Base-by-base conservation (phyloP, 2,888 invertebrate species). In the Drosophila infuscata region DNA sequence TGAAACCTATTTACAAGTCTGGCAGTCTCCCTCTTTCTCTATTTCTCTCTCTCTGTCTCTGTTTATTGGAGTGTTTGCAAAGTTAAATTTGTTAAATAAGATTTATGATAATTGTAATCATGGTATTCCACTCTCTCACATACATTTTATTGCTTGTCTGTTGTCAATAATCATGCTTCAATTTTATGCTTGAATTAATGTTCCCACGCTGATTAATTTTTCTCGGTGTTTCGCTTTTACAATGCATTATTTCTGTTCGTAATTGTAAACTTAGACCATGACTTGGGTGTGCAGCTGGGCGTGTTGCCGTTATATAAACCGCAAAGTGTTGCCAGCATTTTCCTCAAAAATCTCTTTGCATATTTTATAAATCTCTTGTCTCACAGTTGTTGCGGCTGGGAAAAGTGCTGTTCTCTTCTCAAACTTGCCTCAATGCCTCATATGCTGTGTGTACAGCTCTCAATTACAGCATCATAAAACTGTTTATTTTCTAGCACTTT, bases 191-290 rank as follows among this genome's bases (percentile, higher is more conserved):
- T 63, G 43, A 62, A 69, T 57, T 56, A 52, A 25, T 49, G 77
- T 85, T 85, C 89, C 83, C 85, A 85, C 85, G 85, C 75, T 84
- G 89, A 73, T 89, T 86, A 83, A 35, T 52, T 56, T 41, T 61
- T 57, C 46, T 15, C 25, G 3, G 7, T 20, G 20, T 25, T 65
- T 49, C 58, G 51, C 46, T 25, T 36, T 62, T 41, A 33, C 56
- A 35, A 41, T 53, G 38, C 67, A 46, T 20, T 51, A 33, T 61
- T 43, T 38, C 15, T 52, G 35, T 60, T 17, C 12, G 81, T 74
- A 74, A 78, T 77, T 75, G 70, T 56, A 65, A 70, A 70, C 72
- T 78, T 56, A 65, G 61, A 59, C 66, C 61, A 48, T 35, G 43
- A 59, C 33, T 51, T 38, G 32, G 41, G 56, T 70, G 81, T 77